Conservation (phyloP, 2,797 vertebrate species). For the Oreochromis mossambicus region DNA sequence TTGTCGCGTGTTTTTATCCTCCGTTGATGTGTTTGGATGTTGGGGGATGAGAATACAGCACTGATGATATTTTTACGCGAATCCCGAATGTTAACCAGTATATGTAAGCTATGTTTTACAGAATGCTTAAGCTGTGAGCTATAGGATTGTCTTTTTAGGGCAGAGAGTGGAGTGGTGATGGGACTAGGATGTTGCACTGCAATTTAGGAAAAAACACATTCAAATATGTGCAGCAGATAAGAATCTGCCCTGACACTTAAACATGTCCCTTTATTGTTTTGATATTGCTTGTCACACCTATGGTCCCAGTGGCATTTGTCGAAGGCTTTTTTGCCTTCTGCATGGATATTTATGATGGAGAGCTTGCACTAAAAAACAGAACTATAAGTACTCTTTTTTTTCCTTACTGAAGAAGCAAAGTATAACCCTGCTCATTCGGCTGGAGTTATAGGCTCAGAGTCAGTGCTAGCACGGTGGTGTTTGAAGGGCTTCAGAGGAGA, state of each 20-base stretch:
- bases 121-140: not conserved
- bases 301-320: not conserved
- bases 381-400: constrained; percentile 1
- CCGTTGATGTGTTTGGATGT: constrained; percentile 4
- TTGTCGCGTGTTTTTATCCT: constrained; percentile 21
- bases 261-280: not conserved
- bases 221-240: not conserved
- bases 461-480: not conserved
- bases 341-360: not conserved
- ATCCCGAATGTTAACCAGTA: not conserved
- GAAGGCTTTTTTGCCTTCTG: not conserved
- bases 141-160: not conserved
- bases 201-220: not conserved
- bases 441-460: not conserved
- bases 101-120: not conserved
- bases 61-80: not conserved
- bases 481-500: constrained; percentile 30
- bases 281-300: not conserved
- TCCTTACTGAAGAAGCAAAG: not conserved
- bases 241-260: not conserved
- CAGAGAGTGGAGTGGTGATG: not conserved
- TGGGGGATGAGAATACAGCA: not conserved
- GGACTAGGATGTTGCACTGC: not conserved
- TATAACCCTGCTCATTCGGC: not conserved
- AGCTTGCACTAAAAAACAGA: constrained; percentile 1